phyloP scores from a whole-genome alignment of 2,888 invertebrate genomes.

The Scaptomyza cyrtandrae region DNA sequence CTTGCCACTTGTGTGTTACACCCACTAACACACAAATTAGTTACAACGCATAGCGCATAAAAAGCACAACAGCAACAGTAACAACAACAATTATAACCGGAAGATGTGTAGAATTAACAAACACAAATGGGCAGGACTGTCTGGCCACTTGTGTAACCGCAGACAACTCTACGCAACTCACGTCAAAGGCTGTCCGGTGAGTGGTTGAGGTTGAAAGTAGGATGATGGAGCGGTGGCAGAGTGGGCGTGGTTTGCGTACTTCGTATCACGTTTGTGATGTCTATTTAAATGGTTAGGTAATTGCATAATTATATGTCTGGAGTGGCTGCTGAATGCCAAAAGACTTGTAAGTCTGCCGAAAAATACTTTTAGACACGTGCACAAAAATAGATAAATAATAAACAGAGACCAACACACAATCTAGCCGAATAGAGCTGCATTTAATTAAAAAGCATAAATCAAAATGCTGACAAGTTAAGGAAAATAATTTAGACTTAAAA shows the following conservation, averaged over 20 bases:
- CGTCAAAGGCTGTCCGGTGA: slow-evolving; percentile 58
- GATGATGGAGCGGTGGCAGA: neutral
- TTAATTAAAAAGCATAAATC: slow-evolving; percentile 75
- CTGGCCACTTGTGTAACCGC: slow-evolving; percentile 66
- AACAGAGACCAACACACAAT: slow-evolving; percentile 21
- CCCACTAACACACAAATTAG: slow-evolving; percentile 61
- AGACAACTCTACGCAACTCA: slow-evolving; percentile 52
- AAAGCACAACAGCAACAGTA: slow-evolving; percentile 25
- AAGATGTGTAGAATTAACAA: slow-evolving; percentile 9
- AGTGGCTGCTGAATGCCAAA: slow-evolving; percentile 54
- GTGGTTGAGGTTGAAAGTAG: neutral
- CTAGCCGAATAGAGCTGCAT: slow-evolving; percentile 29
- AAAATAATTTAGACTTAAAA: slow-evolving; percentile 47
- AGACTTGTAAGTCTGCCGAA: slow-evolving; percentile 1
- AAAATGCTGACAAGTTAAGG: slow-evolving; percentile 60
- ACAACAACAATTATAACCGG: slow-evolving; percentile 1
- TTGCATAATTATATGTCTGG: slow-evolving; percentile 69
- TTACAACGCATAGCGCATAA: slow-evolving; percentile 35
- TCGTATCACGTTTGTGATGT: slow-evolving; percentile 64
- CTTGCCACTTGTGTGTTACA: slow-evolving; percentile 16
- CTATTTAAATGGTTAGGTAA: slow-evolving; percentile 78
- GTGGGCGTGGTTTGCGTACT: slow-evolving; percentile 47
- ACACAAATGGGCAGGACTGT: slow-evolving; percentile 25
- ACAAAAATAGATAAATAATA: slow-evolving; percentile 32
- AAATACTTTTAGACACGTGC: slow-evolving; percentile 8